phyloP scores from a whole-genome alignment of 2,113 vertebrate genomes.

The Phyllostomus hastatus region DNA sequence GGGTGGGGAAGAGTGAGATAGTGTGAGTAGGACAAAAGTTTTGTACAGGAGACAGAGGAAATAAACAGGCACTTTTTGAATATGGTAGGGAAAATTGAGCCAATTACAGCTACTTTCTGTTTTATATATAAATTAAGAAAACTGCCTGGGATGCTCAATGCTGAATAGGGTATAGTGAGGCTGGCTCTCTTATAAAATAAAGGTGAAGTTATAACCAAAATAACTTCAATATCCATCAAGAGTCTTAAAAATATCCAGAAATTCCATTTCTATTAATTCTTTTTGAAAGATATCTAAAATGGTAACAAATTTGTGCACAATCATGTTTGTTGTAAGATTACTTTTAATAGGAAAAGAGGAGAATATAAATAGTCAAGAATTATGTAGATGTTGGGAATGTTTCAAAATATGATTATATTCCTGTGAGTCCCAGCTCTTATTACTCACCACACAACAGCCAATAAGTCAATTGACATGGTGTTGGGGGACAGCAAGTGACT shows the following conservation, averaged over 20 bases:
- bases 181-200: neutral
- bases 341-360: neutral
- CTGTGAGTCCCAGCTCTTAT: neutral
- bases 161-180: neutral
- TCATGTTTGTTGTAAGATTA: neutral
- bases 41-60: neutral
- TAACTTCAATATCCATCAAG: neutral
- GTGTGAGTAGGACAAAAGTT: neutral
- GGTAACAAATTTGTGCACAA: neutral
- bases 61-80: neutral
- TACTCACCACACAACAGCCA: too few relatives aligned
- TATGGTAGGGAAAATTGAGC: neutral
- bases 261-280: neutral
- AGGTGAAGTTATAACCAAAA: neutral
- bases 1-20: neutral
- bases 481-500: neutral
- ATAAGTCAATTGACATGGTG: neutral
- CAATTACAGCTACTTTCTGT: neutral
- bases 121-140: neutral
- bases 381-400: neutral
- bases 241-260: neutral
- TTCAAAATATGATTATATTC: slow-evolving; percentile 3
- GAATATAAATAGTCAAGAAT: neutral
- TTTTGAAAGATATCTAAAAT: slow-evolving; percentile 34
- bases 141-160: neutral